Evolutionary conservation across 2,113 vertebrate genomes (phyloP).

Genomic region (Vanacampus margaritifer): DNA sequence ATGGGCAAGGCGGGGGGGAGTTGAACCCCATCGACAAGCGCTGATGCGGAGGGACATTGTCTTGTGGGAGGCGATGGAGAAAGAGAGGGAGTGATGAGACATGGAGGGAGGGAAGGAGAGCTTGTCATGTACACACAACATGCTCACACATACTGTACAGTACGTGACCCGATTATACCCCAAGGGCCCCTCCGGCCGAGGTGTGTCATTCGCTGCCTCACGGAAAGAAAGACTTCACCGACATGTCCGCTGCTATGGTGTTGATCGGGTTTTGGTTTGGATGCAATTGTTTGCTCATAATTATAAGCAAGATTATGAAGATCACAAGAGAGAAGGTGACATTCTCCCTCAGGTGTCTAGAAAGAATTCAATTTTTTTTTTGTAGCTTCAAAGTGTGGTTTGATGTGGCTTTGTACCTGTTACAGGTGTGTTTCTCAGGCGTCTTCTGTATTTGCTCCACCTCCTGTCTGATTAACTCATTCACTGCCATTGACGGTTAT

Average conservation of each 20-base stretch:
- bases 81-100: conserved; percentile 18
- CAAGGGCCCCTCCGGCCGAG: conserved; percentile 50
- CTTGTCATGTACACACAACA: conserved; percentile 18
- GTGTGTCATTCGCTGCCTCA: conserved; percentile 39
- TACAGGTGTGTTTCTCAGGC: conserved; percentile 43
- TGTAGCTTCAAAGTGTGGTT: conserved; percentile 31
- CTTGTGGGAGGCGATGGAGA: conserved; percentile 45
- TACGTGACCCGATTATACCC: conserved; percentile 40
- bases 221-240: conserved; percentile 41
- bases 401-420: conserved; percentile 36
- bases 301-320: conserved; percentile 21
- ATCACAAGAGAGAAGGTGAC: no score
- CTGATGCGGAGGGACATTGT: conserved; percentile 47
- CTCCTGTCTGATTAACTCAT: no score
- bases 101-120: background rate
- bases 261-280: conserved; percentile 9
- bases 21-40: conserved; percentile 3
- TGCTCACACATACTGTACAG: conserved; percentile 33
- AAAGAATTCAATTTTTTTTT: no score
- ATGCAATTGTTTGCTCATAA: conserved; percentile 11
- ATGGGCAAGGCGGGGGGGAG: background rate
- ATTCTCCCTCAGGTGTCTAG: no score
- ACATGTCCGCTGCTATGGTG: conserved; percentile 21
- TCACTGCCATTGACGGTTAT: no score
- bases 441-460: conserved; percentile 16